Conservation (phyloP, 1,140 invertebrate genomes). For the Brachionus rubens region DNA sequence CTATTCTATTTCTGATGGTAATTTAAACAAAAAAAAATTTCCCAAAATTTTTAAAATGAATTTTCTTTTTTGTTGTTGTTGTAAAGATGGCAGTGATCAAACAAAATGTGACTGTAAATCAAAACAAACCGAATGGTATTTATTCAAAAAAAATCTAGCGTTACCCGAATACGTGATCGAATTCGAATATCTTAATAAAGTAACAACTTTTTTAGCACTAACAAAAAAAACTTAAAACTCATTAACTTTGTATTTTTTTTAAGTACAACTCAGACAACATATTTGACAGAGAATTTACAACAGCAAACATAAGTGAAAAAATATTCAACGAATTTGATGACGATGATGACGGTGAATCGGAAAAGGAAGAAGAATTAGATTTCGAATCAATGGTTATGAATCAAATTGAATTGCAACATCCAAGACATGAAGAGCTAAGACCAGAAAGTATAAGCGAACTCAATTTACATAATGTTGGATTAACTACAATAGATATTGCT, state of each 20-base stretch:
- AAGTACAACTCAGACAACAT: constrained; percentile 18
- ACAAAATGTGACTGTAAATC: constrained; percentile 56
- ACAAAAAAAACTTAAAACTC: too few relatives aligned
- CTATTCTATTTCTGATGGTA: neutral
- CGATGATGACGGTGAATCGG: constrained; percentile 13
- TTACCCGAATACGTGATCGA: constrained; percentile 60
- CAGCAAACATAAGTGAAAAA: neutral
- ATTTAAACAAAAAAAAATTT: neutral
- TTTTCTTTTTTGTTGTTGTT: neutral
- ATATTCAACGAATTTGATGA: neutral
- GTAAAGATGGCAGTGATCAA: neutral
- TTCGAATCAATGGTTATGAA: neutral
- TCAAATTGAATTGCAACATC: neutral
- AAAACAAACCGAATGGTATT: constrained; percentile 59
- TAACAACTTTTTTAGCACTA: constrained; percentile 48
- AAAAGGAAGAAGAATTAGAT: neutral
- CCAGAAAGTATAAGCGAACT: constrained; percentile 53
- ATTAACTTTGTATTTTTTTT: too few relatives aligned
- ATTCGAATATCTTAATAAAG: constrained; percentile 59
- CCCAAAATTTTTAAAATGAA: neutral
- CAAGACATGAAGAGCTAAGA: constrained; percentile 49
- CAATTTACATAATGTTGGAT: constrained; percentile 57
- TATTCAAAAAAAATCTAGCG: constrained; percentile 58
- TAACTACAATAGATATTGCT: constrained; percentile 52
- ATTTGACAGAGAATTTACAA: neutral